phyloP scores from a whole-genome alignment of 2,797 vertebrate species.

The Tokudaia tokunoshimensis region DNA sequence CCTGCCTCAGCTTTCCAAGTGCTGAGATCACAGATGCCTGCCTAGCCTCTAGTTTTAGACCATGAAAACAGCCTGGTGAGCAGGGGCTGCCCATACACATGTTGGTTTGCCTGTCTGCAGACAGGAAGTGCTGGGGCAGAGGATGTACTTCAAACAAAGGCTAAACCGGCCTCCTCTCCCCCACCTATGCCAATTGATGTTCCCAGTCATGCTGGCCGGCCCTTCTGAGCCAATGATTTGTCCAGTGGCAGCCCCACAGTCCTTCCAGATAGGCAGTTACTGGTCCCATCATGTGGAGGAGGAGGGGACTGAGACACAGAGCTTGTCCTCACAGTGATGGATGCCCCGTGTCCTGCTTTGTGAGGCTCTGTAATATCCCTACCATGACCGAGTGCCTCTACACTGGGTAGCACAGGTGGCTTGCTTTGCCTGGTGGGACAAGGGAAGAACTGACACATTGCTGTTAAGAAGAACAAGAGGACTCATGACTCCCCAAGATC shows the following conservation, averaged over 20 bases:
- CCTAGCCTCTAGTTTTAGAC: not conserved
- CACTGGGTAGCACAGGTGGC: not conserved
- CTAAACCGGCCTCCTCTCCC: not conserved
- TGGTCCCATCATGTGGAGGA: accelerated
- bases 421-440: not conserved
- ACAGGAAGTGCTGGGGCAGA: not conserved
- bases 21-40: not conserved
- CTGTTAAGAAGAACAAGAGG: not conserved
- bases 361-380: not conserved
- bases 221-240: not conserved
- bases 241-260: too few species aligned
- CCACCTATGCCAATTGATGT: not conserved
- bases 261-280: not conserved
- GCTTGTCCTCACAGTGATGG: not conserved
- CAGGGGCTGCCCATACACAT: accelerated
- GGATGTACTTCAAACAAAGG: not conserved
- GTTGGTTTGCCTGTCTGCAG: not conserved
- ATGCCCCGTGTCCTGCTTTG: not conserved
- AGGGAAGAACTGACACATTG: not conserved
- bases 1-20: not conserved
- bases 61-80: not conserved
- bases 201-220: not conserved
- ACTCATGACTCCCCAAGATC: not conserved
- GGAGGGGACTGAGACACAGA: not conserved
- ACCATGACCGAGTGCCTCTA: accelerated